These are phyloP conservation scores for Ephialtes manifestator DNA, from an alignment of 2,888 invertebrate species.

Conservation along the genomic window DNA sequence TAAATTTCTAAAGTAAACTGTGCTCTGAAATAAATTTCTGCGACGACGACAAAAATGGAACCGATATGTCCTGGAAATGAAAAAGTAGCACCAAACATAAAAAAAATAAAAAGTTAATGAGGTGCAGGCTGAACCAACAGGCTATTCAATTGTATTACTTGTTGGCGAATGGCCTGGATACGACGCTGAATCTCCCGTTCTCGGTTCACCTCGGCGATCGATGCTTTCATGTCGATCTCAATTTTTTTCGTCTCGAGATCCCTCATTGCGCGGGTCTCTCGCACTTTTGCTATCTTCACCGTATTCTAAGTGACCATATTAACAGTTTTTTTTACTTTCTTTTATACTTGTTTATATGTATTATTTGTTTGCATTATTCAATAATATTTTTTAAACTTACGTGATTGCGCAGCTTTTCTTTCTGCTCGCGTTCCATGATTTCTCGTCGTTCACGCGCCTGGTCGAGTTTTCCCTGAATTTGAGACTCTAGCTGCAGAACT, in stretches of 20 bases:
- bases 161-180: conserved; percentile 94
- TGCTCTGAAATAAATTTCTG: conserved; percentile 27
- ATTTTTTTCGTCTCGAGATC: conserved; percentile 89
- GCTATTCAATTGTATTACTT: conserved; percentile 88
- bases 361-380: conserved; percentile 4
- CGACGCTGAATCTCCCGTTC: conserved; percentile 95
- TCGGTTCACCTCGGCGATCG: conserved; percentile 93
- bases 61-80: not conserved
- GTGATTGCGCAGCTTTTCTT: conserved; percentile 92
- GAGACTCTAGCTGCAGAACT: conserved; percentile 90
- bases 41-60: not conserved
- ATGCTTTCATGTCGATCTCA: conserved; percentile 90
- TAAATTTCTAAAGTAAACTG: conserved; percentile 24
- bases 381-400: conserved; percentile 87
- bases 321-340: conserved; percentile 45
- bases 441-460: conserved; percentile 91
- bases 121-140: conserved; percentile 2
- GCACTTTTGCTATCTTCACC: conserved; percentile 90
- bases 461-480: conserved; percentile 91
- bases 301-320: conserved; percentile 87
- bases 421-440: conserved; percentile 91
- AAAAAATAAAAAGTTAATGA: conserved; percentile 50
- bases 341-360: not conserved
- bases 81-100: not conserved
- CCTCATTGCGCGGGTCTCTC: conserved; percentile 89